Evolutionary conservation across 2,797 vertebrate species (phyloP), one percentile per base, ranked within the genome.

Genomic region (Channa striata): DNA sequence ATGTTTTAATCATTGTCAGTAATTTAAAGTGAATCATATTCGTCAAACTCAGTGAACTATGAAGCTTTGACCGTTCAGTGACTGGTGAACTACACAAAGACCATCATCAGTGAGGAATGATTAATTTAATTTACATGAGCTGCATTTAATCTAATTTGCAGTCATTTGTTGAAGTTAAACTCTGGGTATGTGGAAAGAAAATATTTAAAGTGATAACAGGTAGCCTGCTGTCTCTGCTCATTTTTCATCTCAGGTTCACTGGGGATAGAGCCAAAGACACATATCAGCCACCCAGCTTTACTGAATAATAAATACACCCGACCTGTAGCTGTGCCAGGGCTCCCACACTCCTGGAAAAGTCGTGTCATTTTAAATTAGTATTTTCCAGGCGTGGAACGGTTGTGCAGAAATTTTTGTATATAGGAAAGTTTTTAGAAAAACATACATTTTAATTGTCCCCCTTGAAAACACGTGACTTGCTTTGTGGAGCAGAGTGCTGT

Each of bases 181-280:
- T 84, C 81, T 69, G 81, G 88, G 92, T 86, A 93, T 92, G 90
- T 92, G 87, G 83, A 94, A 93, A 86, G 82, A 93, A 94, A 95
- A 94, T 94, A 94, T 94, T 94, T 94, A 72, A 93, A 92, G 90
- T 93, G 92, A 94, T 94, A 95, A 94, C 92, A 94, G 88, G 93
- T 93, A 93, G 89, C 81, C 88, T 80, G 79, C 91, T 85, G 84
- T 93, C 87, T 80, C 62, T 67, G 64, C 83, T 93, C 85, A 79
- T 92, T 91, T 92, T 93, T 89, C 91, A 91, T 87, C 85, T 89
- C 74, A 62, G 78, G 89, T 92, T 89, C 87, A 88, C 67, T 43
- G 60, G 56, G 57, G 56, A 23, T 47, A 14, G 72, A 83, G 92
- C 91, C 90, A 92, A 21, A 93, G 81, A 89, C 80, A 91, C 84